Evolutionary conservation across 2,113 vertebrate genomes (phyloP).

Genomic region (Maccullochella peelii): DNA sequence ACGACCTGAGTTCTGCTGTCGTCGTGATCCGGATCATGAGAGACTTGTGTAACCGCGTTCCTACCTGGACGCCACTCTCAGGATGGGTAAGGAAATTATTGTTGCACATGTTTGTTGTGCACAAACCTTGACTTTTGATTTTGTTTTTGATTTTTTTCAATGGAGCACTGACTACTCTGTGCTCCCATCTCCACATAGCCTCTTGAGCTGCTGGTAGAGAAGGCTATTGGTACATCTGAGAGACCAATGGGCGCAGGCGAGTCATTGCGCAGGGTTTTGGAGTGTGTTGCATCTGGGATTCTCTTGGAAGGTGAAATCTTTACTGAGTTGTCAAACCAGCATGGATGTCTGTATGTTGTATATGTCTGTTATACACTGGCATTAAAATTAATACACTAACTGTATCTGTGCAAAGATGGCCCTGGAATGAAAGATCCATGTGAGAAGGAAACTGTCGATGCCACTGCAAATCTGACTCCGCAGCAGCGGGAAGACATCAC

Average conservation of each 20-base stretch:
- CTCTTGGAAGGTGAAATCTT: slow-evolving; percentile 89
- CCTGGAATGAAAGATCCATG: slow-evolving; percentile 96
- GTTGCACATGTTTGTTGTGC: not conserved
- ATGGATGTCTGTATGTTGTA: not conserved
- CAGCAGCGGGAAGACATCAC: slow-evolving; percentile 98
- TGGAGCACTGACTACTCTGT: not conserved
- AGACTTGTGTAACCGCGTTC: slow-evolving; percentile 93
- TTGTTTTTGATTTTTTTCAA: not conserved
- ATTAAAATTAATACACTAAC: not conserved
- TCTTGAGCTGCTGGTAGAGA: slow-evolving; percentile 96
- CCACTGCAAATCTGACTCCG: slow-evolving; percentile 86
- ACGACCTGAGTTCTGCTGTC: slow-evolving; percentile 91
- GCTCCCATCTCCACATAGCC: slow-evolving; percentile 79
- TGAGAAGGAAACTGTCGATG: slow-evolving; percentile 92
- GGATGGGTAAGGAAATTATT: slow-evolving; percentile 91
- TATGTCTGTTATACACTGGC: too few relatives aligned
- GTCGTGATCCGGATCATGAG: slow-evolving; percentile 95
- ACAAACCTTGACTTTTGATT: not conserved
- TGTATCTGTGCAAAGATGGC: slow-evolving; percentile 78
- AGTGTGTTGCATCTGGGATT: slow-evolving; percentile 95
- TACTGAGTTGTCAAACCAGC: not conserved
- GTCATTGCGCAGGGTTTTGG: slow-evolving; percentile 93
- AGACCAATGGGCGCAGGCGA: slow-evolving; percentile 93
- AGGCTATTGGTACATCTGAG: slow-evolving; percentile 91
- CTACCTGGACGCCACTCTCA: slow-evolving; percentile 92